These are phyloP conservation scores for Oryzias woworae DNA, from an alignment of 2,113 vertebrate genomes.

Conservation along the genomic window DNA sequence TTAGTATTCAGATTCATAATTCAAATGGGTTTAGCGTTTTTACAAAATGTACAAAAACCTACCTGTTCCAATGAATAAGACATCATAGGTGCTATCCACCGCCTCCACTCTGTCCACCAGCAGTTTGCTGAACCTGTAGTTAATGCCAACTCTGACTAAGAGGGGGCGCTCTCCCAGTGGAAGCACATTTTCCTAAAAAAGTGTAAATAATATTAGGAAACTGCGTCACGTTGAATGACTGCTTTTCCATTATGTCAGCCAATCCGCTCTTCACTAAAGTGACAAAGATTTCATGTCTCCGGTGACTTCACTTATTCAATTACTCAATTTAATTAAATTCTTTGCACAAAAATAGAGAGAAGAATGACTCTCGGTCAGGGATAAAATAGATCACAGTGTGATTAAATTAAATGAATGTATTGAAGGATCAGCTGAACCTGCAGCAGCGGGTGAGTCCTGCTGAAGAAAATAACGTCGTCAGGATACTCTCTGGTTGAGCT, in stretches of 20 bases:
- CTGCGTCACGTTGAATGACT: not conserved
- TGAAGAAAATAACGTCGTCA: slow-evolving; percentile 83
- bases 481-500: slow-evolving; percentile 81
- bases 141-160: slow-evolving; percentile 78
- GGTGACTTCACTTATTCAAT: slow-evolving; percentile 13
- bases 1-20: not conserved
- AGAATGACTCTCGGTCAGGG: not conserved
- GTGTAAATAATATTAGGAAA: not conserved
- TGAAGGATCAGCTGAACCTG: slow-evolving; percentile 57
- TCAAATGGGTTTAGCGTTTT: not conserved
- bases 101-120: slow-evolving; percentile 82
- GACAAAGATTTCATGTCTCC: slow-evolving; percentile 2
- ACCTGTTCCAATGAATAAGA: slow-evolving; percentile 83
- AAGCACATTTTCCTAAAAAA: slow-evolving; percentile 73
- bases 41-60: not conserved
- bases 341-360: slow-evolving; percentile 13
- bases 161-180: slow-evolving; percentile 77
- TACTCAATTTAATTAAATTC: slow-evolving; percentile 6
- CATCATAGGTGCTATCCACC: slow-evolving; percentile 80
- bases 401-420: slow-evolving; percentile 11
- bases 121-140: slow-evolving; percentile 80
- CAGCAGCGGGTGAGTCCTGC: slow-evolving; percentile 81
- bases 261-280: not conserved
- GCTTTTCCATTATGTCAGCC: not conserved
- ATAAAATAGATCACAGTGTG: slow-evolving; percentile 3